Evolutionary conservation across 2,113 vertebrate genomes (phyloP).

Genomic region (Oreocharis arfaki): DNA sequence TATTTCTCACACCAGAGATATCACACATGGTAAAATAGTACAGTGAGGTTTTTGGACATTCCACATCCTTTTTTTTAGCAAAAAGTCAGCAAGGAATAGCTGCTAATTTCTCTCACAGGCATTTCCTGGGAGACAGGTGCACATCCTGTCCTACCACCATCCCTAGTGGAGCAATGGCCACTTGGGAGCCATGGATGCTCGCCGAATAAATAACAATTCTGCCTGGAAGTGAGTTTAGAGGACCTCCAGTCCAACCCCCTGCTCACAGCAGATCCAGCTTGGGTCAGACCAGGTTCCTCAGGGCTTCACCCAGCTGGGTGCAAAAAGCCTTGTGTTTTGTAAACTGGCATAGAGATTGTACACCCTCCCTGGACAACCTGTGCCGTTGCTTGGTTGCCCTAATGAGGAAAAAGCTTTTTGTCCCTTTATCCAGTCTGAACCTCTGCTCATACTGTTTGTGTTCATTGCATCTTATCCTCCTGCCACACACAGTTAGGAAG

Average conservation of each 20-base stretch:
- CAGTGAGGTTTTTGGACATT: background rate
- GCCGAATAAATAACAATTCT: background rate
- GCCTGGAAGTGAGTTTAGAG: background rate
- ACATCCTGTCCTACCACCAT: background rate
- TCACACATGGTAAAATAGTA: background rate
- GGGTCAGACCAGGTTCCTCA: background rate
- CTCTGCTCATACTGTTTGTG: background rate
- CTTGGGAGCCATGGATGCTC: background rate
- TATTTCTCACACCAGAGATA: background rate
- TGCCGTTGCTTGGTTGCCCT: background rate
- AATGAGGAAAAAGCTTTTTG: fast-evolving
- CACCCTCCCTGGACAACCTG: background rate
- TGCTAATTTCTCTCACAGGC: background rate
- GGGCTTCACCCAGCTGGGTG: background rate
- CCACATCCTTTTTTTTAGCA: background rate
- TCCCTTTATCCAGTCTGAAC: background rate
- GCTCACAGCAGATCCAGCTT: background rate
- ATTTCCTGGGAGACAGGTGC: background rate
- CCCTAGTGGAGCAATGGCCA: background rate
- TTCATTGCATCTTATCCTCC: background rate
- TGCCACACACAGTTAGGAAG: background rate
- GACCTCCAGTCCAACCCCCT: fast-evolving
- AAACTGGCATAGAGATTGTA: background rate
- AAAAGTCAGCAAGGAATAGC: background rate
- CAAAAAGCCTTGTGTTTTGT: background rate